Base-by-base conservation (phyloP, 2,888 invertebrate genomes). In the Matsumyia berberina region DNA sequence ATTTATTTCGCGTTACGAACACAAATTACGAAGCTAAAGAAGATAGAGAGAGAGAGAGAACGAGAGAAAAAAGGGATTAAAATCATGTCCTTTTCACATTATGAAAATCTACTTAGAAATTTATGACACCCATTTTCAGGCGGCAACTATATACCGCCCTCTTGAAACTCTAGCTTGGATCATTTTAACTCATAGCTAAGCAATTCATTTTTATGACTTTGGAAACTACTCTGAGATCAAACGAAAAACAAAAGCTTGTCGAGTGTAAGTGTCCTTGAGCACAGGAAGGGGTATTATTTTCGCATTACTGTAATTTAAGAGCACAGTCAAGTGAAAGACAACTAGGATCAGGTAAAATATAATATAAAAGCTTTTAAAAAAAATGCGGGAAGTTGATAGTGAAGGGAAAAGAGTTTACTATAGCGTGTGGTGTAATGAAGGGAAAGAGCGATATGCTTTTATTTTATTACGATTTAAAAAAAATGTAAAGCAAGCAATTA, bases 61-160 rank as follows among this genome's bases (percentile, higher is more conserved):
- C 12, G 11, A 24, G 24, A 24, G 24, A 67, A 35, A 29, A 66
- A 49, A 55, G 29, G 51, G 64, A 81, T 76, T 81, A 81, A 81
- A 81, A 76, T 53, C 76, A 70, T 69, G 69, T 70, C 70, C 73
- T 70, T 76, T 81, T 76, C 70, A 81, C 64, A 81, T 70, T 70
- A 76, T 76, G 70, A 76, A 81, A 76, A 70, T 76, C 58, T 64
- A 62, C 74, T 69, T 62, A 62, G 35, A 55, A 69, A 81, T 74
- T 81, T 70, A 81, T 74, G 74, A 81, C 66, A 74, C 69, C 29
- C 55, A 53, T 74, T 67, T 24, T 19, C 42, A 49, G 60, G 31
- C 12, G 24, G 49, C n/a, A 19, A 24, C 5, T 35, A n/a, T 55
- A 17, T 2, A n/a, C 29, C 33, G 31, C 49, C 12, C 31, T 24